Base-by-base conservation (phyloP, 1,140 invertebrate genomes). In the Ptiloglossa arizonensis region DNA sequence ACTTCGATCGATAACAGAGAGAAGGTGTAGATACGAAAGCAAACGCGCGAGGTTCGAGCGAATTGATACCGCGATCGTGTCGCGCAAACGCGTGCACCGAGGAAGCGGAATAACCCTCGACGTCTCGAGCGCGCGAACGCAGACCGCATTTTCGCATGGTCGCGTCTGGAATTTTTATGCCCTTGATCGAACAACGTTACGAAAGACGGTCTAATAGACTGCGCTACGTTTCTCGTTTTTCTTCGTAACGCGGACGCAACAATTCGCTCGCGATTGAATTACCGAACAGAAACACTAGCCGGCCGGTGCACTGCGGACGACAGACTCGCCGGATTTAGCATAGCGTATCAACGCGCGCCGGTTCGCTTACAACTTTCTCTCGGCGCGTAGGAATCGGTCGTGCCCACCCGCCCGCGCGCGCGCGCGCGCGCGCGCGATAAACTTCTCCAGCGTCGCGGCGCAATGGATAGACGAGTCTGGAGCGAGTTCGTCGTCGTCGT, bases 361-460 rank as follows among this genome's bases (percentile, higher is more conserved):
- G 19, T n/a, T 48, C 32, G 56, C 32, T 27, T 24, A 24, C 50
- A 67, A 81, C 73, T 78, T 82, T 82, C 67, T 78, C 48, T 19
- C 48, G 48, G 48, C 19, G 2, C 19, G 19, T 50, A n/a, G n/a
- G n/a, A n/a, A n/a, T n/a, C n/a, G n/a, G n/a, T n/a, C n/a, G n/a
- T n/a, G n/a, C n/a, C n/a, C n/a, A n/a, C n/a, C n/a, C n/a, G n/a
- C n/a, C n/a, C n/a, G n/a, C n/a, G n/a, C n/a, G n/a, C n/a, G n/a
- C n/a, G n/a, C n/a, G n/a, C n/a, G n/a, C n/a, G n/a, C n/a, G n/a
- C n/a, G n/a, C n/a, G n/a, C n/a, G n/a, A n/a, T n/a, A n/a, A n/a
- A n/a, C n/a, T n/a, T n/a, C n/a, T n/a, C n/a, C n/a, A n/a, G n/a
- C n/a, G n/a, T n/a, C n/a, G n/a, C n/a, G n/a, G n/a, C n/a, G n/a